These are phyloP conservation scores for Limnephilus auricula DNA, from an alignment of 2,888 invertebrate genomes.

Conservation along the genomic window DNA sequence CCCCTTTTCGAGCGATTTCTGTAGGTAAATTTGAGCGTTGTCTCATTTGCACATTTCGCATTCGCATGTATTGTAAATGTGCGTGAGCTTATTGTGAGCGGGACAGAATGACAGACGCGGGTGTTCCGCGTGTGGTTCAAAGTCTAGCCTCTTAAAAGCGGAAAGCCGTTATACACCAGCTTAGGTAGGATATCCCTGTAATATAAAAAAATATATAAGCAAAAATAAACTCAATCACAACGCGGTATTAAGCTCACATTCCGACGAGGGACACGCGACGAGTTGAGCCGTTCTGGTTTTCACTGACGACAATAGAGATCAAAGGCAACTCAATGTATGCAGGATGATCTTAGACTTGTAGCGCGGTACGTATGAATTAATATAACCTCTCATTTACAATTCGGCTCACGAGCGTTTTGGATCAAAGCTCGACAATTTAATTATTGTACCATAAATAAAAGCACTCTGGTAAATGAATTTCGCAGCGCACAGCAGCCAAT, in stretches of 20 bases:
- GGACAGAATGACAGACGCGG: too few species aligned
- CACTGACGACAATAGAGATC: constrained; percentile 75
- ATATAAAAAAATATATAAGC: constrained; percentile 58
- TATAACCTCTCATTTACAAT: constrained; percentile 46
- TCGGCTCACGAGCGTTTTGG: constrained; percentile 40
- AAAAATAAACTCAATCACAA: neutral
- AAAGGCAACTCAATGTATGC: constrained; percentile 13
- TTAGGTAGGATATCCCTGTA: constrained; percentile 70
- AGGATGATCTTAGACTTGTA: constrained; percentile 22
- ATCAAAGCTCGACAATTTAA: constrained; percentile 42
- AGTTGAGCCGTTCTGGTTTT: constrained; percentile 62
- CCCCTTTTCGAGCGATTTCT: too few species aligned
- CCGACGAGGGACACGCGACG: constrained; percentile 45
- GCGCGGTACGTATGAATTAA: constrained; percentile 40
- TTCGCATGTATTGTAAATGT: too few species aligned
- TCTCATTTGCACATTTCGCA: too few species aligned
- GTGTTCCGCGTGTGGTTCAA: too few species aligned
- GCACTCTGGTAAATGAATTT: constrained; percentile 39
- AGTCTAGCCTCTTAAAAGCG: too few species aligned
- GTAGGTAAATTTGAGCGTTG: too few species aligned
- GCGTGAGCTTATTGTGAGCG: too few species aligned
- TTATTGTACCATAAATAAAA: constrained; percentile 41
- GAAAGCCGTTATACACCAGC: constrained; percentile 14
- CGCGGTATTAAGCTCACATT: neutral
- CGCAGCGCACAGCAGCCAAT: neutral